Base-by-base conservation (phyloP, 2,797 vertebrate genomes). In the Spheniscus humboldti region DNA sequence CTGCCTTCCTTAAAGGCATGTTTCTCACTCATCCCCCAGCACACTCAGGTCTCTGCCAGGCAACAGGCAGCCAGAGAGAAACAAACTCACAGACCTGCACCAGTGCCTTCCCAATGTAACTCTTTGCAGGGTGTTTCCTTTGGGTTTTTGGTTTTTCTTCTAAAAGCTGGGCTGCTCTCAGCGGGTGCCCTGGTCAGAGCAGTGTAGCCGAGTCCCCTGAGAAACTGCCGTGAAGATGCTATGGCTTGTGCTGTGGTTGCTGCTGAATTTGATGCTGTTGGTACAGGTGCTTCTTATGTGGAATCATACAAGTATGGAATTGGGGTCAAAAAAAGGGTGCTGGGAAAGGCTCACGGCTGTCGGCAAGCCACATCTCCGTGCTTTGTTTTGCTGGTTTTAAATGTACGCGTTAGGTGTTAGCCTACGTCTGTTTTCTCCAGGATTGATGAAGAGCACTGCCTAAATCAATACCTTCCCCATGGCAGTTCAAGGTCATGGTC, bases 331-430 rank as follows among this genome's bases (percentile, higher is more conserved):
- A 59, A 50, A 15, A 12, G 23, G 25, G 13, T 45, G 60, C 72
- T 69, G 72, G 88, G 90, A 39, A 63, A 76, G 56, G 39, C 62
- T 67, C 7, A 0, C 6, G 15, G 33, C 37, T 76, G 69, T 53
- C 64, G 41, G 86, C 35, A 56, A 90, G 62, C 35, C 63, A 13
- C 22, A 2, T 27, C 43, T 47, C 50, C 2, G 0, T 55, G 18
- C 41, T 39, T 60, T 71, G 43, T 56, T 85, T 39, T 50, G 25
- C 63, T 60, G 30, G 15, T 37, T 19, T 55, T 45, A 25, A 62
- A 9, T 5, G 37, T 41, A 4, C 0, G 0, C 53, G 39, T 37
- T 52, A 73, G 18, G 19, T 23, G 57, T 76, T 48, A 20, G 35
- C 27, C 56, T 48, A 4, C 0, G 1, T n/a, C 55, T 35, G 12